Evolutionary conservation across 2,797 vertebrate species (phyloP).

Genomic region (Xyrichtys novacula): DNA sequence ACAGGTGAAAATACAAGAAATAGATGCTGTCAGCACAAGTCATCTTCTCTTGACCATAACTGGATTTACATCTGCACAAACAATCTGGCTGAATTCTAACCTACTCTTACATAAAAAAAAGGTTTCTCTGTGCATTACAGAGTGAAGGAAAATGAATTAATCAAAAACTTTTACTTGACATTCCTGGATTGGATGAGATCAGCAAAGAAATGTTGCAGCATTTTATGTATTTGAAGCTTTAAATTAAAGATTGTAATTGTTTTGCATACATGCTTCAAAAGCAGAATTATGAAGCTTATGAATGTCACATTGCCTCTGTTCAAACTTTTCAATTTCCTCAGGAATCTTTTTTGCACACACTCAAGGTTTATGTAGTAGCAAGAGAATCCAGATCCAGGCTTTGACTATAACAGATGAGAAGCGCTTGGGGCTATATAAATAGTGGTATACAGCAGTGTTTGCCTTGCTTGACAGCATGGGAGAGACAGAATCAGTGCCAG

Average conservation of each 20-base stretch:
- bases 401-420: constrained; percentile 32
- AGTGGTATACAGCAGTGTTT: constrained; percentile 23
- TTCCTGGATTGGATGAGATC: constrained; percentile 22
- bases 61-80: constrained; percentile 65
- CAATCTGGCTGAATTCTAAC: constrained; percentile 21
- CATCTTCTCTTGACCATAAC: constrained; percentile 51
- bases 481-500: constrained; percentile 31
- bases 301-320: constrained; percentile 58
- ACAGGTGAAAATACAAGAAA: constrained; percentile 51
- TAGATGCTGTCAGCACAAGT: constrained; percentile 60
- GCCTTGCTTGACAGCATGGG: constrained; percentile 6
- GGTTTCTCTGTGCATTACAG: constrained; percentile 23
- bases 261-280: constrained; percentile 43
- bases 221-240: constrained; percentile 59
- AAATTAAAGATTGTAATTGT: constrained; percentile 54
- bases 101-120: constrained; percentile 11
- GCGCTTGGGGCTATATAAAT: constrained; percentile 19
- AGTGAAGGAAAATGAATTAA: constrained; percentile 24
- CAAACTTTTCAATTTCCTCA: constrained; percentile 72
- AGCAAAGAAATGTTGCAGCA: constrained; percentile 28
- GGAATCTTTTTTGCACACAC: constrained; percentile 67
- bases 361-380: constrained; percentile 43
- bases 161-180: constrained; percentile 33
- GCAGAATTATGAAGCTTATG: constrained; percentile 45
- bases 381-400: constrained; percentile 37